Evolutionary conservation across 2,888 invertebrate species (phyloP).

Genomic region (Timandra comae): DNA sequence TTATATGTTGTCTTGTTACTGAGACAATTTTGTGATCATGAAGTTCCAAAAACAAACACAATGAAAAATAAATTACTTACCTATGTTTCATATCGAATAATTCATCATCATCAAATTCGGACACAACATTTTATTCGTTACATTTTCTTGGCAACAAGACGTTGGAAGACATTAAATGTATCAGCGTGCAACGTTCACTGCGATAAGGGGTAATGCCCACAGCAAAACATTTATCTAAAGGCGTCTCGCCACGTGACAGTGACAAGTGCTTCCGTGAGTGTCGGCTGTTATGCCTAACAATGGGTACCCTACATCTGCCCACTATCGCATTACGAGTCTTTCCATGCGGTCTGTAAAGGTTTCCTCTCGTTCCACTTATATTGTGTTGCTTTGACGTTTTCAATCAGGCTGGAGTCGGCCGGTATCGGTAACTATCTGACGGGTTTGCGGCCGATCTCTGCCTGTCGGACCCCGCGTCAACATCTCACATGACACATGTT

Average conservation of each 20-base stretch:
- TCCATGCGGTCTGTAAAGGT: constrained; percentile 62
- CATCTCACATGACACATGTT: constrained; percentile 16
- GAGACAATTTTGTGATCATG: no score
- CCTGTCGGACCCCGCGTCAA: constrained; percentile 22
- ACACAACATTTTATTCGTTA: no score
- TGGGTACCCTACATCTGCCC: constrained; percentile 51
- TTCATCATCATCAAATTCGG: no score
- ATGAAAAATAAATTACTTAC: no score
- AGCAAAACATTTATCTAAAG: constrained; percentile 52
- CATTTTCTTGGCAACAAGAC: no score
- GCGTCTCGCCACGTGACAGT: constrained; percentile 48
- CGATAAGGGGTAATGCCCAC: constrained; percentile 28
- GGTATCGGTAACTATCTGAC: constrained; percentile 20
- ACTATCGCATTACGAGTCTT: constrained; percentile 56
- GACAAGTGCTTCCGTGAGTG: constrained; percentile 70
- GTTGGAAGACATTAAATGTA: constrained; percentile 7
- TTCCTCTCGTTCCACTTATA: constrained; percentile 55
- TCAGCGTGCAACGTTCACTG: constrained; percentile 29
- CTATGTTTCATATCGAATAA: no score
- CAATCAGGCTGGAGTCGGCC: constrained; percentile 29
- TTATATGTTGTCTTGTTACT: no score
- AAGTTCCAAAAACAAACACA: no score
- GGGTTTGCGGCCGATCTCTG: constrained; percentile 21
- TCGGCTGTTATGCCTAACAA: constrained; percentile 60
- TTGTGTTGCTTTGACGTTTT: constrained; percentile 47